Base-by-base conservation (phyloP, 2,113 vertebrate genomes). In the Fulica atra region DNA sequence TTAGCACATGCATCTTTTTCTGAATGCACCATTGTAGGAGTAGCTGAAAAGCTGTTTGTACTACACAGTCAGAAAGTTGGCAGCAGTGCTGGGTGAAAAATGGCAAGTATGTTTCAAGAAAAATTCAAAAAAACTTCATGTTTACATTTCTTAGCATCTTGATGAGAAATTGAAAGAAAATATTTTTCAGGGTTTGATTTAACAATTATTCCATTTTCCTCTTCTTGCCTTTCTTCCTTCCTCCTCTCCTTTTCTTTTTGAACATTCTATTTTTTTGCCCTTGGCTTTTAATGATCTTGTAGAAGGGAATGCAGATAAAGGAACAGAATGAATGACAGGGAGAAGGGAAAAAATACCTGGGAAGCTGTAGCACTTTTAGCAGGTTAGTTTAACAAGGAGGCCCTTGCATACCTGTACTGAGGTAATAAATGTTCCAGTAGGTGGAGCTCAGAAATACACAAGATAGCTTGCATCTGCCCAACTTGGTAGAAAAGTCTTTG, bases 1-100 rank as follows among this genome's bases (percentile, higher is more conserved):
- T 69, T 78, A 95, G 86, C 86, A 96, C 92, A 96, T 91, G 93
- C 66, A 87, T 94, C 91, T 92, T 96, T 92, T 93, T 94, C 95
- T 96, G 96, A 97, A 96, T 94, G 86, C 88, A 38, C 83, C 92
- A 93, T 96, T 96, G 96, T 97, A 94, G 65, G 60, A 86, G 83
- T 51, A 89, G 73, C 91, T 96, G 95, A 97, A 97, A 97, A 97
- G 96, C 91, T 96, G 91, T 88, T 96, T 96, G 96, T 96, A 54
- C 66, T 96, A 31, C 68, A 56, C 44, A 94, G 91, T 81, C 77
- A 94, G 96, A 97, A 95, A 94, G 69, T 82, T 96, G 96, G 93
- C 91, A 94, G 78, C 50, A 76, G 70, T 29, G 36, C 83, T 70
- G 59, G 77, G 46, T 94, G 90, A 96, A 97, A 97, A 97, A 97